A percentile compares a stretch with the other conserved stretches of the same genome.
Evolutionary conservation across 37 sponge, comb jelly and placozoan species (phyloP).

Genomic region (Beroe forskalii): DNA sequence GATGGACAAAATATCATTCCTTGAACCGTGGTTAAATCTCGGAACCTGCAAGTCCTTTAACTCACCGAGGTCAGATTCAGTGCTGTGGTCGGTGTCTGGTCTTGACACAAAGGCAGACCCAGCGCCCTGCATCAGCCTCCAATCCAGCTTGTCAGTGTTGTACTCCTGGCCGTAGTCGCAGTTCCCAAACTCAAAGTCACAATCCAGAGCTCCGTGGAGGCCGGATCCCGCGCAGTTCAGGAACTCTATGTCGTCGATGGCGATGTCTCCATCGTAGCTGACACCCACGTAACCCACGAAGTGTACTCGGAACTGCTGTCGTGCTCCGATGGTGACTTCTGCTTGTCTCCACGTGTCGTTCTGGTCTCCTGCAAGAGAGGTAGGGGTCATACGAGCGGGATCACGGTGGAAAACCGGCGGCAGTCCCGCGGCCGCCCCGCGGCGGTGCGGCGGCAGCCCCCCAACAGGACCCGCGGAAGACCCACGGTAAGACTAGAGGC

Average conservation of each 20-base stretch:
- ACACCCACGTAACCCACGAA: conserved; percentile 54
- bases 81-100: conserved; percentile 48
- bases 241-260: conserved; percentile 66
- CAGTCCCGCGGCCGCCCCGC: no score
- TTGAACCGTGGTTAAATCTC: no score
- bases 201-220: conserved; percentile 24
- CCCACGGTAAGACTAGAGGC: no score
- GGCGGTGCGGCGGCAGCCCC: no score
- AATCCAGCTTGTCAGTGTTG: conserved; percentile 48
- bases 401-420: no score
- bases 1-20: no score
- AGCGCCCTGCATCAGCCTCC: conserved; percentile 41
- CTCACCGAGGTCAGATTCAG: conserved; percentile 41
- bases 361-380: conserved; percentile 65
- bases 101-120: not conserved
- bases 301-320: conserved; percentile 27
- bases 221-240: conserved; percentile 57
- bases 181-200: conserved; percentile 68
- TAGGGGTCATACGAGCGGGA: no score
- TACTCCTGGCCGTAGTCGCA: conserved; percentile 37
- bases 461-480: no score
- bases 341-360: conserved; percentile 49
- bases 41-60: no score
- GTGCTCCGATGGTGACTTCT: conserved; percentile 40
- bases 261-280: conserved; percentile 54